Evolutionary conservation across 2,797 vertebrate species (phyloP).

Genomic region (Microchirus variegatus): DNA sequence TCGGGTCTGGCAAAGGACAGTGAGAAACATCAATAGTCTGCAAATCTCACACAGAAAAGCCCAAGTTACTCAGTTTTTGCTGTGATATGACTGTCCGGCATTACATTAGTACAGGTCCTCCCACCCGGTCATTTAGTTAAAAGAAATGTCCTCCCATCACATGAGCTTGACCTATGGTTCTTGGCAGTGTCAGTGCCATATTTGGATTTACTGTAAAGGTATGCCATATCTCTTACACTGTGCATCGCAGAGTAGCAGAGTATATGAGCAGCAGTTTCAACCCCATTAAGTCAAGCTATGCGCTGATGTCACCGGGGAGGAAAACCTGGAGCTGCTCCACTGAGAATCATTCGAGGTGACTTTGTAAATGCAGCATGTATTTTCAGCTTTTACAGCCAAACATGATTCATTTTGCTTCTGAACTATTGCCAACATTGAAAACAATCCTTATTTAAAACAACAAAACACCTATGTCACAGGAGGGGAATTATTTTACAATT

Average conservation of each 20-base stretch:
- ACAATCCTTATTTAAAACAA: too few species aligned
- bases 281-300: constrained; percentile 7
- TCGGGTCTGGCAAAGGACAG: neutral
- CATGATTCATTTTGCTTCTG: neutral
- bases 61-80: neutral
- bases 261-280: neutral
- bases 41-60: neutral
- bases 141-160: neutral
- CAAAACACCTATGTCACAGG: too few species aligned
- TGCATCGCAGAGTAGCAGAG: neutral
- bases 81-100: neutral
- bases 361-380: constrained; percentile 45
- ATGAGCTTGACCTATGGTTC: neutral
- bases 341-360: constrained; percentile 55
- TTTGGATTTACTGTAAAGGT: neutral
- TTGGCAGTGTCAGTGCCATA: neutral
- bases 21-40: neutral
- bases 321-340: constrained; percentile 33
- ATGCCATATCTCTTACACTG: neutral
- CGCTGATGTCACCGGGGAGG: constrained; percentile 23
- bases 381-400: constrained; percentile 23
- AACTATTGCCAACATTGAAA: neutral
- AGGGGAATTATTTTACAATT: too few species aligned
- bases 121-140: neutral
- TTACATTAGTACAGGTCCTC: neutral